Evolutionary conservation across 53 echinoderm and acorn worm species (phyloP).

Genomic region (Holothuria leucospilota): DNA sequence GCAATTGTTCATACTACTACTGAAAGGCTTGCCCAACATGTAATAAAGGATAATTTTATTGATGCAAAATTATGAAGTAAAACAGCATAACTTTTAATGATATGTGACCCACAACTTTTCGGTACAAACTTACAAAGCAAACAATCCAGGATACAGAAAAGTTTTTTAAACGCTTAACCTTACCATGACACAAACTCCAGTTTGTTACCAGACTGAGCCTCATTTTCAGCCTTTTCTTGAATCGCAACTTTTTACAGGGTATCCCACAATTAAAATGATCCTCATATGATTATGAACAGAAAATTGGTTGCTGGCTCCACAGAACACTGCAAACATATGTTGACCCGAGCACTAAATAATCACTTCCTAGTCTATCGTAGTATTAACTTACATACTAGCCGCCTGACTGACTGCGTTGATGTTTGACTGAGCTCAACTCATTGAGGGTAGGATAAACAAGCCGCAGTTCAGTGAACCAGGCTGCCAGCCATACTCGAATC

Average conservation of each 20-base stretch:
- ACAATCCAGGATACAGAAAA: too few relatives aligned
- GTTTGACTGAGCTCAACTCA: slow-evolving; percentile 42
- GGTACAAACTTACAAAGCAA: too few relatives aligned
- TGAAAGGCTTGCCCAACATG: too few relatives aligned
- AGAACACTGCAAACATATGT: slow-evolving; percentile 47
- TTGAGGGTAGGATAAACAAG: slow-evolving; percentile 47
- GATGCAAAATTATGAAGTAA: background rate
- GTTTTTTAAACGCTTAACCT: background rate
- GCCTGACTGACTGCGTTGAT: slow-evolving; percentile 46
- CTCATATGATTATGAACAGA: background rate
- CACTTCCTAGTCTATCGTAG: slow-evolving; percentile 42
- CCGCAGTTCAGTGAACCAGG: slow-evolving; percentile 54
- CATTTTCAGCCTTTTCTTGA: slow-evolving; percentile 53
- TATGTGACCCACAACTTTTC: too few relatives aligned
- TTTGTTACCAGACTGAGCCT: slow-evolving; percentile 65
- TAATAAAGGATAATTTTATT: too few relatives aligned
- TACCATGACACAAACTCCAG: slow-evolving; percentile 51
- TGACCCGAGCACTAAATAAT: slow-evolving; percentile 48
- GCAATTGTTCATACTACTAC: too few relatives aligned
- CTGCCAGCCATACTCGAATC: slow-evolving; percentile 41
- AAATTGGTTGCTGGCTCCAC: slow-evolving; percentile 24
- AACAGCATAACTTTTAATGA: background rate
- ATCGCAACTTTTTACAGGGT: slow-evolving; percentile 5
- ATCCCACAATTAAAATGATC: slow-evolving; percentile 24
- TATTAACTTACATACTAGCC: slow-evolving; percentile 47